These are phyloP conservation scores for Ochlodes sylvanus DNA, from an alignment of 2,888 invertebrate species.

Conservation along the genomic window DNA sequence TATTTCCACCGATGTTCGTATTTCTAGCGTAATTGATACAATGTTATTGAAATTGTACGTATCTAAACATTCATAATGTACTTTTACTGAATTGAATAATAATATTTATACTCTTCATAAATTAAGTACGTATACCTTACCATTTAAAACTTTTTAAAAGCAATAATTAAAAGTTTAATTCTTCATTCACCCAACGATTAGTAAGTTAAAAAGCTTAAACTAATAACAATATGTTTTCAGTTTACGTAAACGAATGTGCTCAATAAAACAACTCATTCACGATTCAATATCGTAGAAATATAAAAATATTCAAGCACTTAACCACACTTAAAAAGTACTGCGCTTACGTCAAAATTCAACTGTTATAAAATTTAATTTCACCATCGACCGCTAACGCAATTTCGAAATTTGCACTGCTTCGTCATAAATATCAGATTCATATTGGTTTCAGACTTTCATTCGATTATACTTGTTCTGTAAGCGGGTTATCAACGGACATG, in stretches of 20 bases:
- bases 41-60: constrained; percentile 1
- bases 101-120: no score
- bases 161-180: no score
- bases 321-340: neutral
- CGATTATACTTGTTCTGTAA: constrained; percentile 16
- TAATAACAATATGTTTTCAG: constrained; percentile 7
- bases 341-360: constrained; percentile 5
- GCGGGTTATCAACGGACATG: constrained; percentile 3
- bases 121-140: no score
- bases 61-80: neutral
- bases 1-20: constrained; percentile 4
- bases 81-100: neutral
- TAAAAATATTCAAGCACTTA: constrained; percentile 4
- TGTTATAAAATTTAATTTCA: constrained; percentile 11
- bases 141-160: no score
- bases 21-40: neutral
- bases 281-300: constrained; percentile 4
- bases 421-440: constrained; percentile 17
- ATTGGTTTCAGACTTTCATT: constrained; percentile 20
- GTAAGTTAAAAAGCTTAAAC: constrained; percentile 6
- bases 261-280: constrained; percentile 1
- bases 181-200: neutral
- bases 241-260: constrained; percentile 9
- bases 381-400: constrained; percentile 14
- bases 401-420: constrained; percentile 15